phyloP scores from a whole-genome alignment of 2,888 invertebrate genomes.

The Bombylius major region DNA sequence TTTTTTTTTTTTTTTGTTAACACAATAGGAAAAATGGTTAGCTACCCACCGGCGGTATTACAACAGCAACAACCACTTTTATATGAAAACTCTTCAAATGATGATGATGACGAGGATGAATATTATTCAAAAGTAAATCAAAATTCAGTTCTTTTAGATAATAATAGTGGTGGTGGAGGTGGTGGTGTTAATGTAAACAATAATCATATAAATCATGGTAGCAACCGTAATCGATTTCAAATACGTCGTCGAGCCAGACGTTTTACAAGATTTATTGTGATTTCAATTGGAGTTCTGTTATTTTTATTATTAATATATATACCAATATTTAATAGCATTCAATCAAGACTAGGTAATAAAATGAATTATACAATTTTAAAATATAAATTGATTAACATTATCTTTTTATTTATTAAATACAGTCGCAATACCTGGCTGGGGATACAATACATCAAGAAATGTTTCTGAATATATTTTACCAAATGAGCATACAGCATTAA shows the following conservation, averaged over 20 bases:
- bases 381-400: neutral
- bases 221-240: neutral
- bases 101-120: neutral
- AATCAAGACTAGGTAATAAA: slow-evolving; percentile 25
- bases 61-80: neutral
- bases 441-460: slow-evolving; percentile 58
- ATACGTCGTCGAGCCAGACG: neutral
- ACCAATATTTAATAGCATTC: slow-evolving; percentile 25
- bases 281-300: slow-evolving; percentile 18
- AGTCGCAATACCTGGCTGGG: slow-evolving; percentile 53
- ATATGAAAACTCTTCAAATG: neutral
- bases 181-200: neutral
- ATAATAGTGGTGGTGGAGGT: neutral
- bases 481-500: slow-evolving; percentile 51
- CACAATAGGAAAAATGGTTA: neutral
- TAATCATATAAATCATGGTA: neutral
- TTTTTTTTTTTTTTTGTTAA: too few species aligned
- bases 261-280: slow-evolving; percentile 7
- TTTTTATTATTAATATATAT: slow-evolving; percentile 25
- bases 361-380: neutral
- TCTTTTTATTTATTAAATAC: slow-evolving; percentile 15
- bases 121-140: neutral
- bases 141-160: neutral
- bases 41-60: neutral
- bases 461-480: slow-evolving; percentile 59